Evolutionary conservation across 2,888 invertebrate genomes (phyloP).

Genomic region (Caenorhabditis sp.): DNA sequence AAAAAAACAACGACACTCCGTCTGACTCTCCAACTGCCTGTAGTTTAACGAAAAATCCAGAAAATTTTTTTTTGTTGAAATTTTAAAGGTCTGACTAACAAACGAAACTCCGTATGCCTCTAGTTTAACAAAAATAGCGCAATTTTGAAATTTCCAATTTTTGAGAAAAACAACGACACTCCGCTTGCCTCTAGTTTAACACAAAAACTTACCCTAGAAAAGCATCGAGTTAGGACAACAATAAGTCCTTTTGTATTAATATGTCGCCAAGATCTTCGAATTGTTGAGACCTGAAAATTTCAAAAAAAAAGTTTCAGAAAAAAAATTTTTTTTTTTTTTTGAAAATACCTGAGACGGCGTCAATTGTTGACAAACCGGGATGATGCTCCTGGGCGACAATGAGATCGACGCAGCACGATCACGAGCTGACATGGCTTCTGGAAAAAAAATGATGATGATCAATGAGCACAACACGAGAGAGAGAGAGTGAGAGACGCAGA

Average conservation of each 20-base stretch:
- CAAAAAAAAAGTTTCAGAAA: too few species aligned
- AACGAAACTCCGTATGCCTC: too few species aligned
- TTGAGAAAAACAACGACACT: too few species aligned
- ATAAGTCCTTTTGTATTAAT: constrained; percentile 67
- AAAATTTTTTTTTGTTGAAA: too few species aligned
- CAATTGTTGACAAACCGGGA: constrained; percentile 53
- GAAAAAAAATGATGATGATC: too few species aligned
- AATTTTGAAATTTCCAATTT: too few species aligned
- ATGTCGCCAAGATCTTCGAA: constrained; percentile 66
- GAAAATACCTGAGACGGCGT: constrained; percentile 57
- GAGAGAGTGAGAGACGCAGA: not conserved
- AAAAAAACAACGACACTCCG: too few species aligned
- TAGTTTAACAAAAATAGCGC: too few species aligned
- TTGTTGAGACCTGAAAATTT: constrained; percentile 37
- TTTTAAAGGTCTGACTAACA: too few species aligned
- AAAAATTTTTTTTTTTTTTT: too few species aligned
- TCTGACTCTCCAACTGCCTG: too few species aligned
- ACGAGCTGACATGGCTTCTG: constrained; percentile 31
- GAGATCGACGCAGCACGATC: constrained; percentile 45
- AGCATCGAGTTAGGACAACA: constrained; percentile 58
- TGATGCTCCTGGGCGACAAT: constrained; percentile 33
- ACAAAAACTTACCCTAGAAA: constrained; percentile 54
- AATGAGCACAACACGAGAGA: not conserved
- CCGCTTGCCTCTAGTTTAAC: not conserved
- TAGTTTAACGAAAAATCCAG: too few species aligned